These are phyloP conservation scores for Sparus aurata DNA, from an alignment of 2,797 vertebrate genomes.

Conservation along the genomic window DNA sequence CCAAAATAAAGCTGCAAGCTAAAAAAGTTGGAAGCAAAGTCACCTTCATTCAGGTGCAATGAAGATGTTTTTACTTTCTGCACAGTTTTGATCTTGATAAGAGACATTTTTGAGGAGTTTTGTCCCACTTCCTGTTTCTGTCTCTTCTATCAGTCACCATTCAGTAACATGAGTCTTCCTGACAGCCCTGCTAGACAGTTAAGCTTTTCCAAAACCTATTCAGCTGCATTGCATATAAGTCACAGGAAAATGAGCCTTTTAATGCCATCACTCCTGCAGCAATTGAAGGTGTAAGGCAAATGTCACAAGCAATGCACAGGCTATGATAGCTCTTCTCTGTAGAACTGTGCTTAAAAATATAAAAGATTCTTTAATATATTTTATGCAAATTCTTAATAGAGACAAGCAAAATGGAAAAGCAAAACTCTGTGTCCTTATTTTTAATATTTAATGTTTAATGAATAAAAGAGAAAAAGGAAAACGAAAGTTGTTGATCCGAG, in stretches of 20 bases:
- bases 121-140: conserved; percentile 26
- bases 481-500: not conserved
- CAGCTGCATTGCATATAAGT: conserved; percentile 40
- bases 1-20: not conserved
- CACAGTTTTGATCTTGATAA: conserved; percentile 1
- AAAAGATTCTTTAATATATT: not conserved
- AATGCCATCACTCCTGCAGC: conserved; percentile 20
- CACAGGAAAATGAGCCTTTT: conserved; percentile 31
- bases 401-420: no score
- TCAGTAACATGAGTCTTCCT: conserved; percentile 18
- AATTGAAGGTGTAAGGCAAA: conserved; percentile 14
- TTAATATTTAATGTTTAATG: no score
- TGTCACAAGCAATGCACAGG: not conserved
- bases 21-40: not conserved
- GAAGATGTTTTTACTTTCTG: not conserved
- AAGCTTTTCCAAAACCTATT: conserved; percentile 22
- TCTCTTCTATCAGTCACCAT: conserved; percentile 16
- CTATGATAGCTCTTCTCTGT: not conserved
- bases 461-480: not conserved
- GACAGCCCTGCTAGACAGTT: conserved; percentile 9
- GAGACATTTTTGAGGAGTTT: conserved; percentile 20
- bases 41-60: conserved; percentile 13
- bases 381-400: no score
- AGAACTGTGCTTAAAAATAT: not conserved
- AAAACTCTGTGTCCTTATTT: no score